Conservation (phyloP, 1,140 invertebrate species). For the Argopecten irradians region DNA sequence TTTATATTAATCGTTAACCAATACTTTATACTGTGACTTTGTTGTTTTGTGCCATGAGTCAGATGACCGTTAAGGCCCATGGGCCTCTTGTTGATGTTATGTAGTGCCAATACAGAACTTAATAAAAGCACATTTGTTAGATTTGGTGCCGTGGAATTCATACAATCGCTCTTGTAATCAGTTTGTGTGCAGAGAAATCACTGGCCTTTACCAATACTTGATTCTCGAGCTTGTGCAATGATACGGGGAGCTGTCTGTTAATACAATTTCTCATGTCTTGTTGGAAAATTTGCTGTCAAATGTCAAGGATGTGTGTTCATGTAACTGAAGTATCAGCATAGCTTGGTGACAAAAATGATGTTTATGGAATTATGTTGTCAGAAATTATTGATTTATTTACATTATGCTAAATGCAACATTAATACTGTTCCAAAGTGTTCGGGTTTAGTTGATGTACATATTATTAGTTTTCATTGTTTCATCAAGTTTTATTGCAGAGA, state of each 20-base stretch:
- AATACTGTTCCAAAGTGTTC: background rate
- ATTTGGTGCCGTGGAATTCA: background rate
- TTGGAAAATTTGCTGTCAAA: background rate
- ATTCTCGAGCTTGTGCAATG: background rate
- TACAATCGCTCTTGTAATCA: background rate
- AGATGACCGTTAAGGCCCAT: too few relatives aligned
- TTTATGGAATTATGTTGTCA: background rate
- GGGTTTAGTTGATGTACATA: background rate
- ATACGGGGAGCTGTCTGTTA: background rate
- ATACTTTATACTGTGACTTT: too few relatives aligned
- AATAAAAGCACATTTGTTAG: background rate
- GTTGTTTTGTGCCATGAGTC: too few relatives aligned
- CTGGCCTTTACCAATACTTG: background rate
- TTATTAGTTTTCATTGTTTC: too few relatives aligned
- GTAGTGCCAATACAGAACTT: background rate
- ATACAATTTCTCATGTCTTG: background rate
- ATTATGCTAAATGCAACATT: background rate
- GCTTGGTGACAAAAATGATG: background rate
- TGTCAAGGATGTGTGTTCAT: background rate
- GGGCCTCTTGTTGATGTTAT: too few relatives aligned
- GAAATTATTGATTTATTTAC: background rate
- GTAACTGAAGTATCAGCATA: background rate
- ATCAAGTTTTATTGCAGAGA: too few relatives aligned
- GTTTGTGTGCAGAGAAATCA: background rate
- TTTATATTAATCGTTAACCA: too few relatives aligned